Conservation (phyloP, 2,888 invertebrate genomes). For the Didymodactylos carnosus region DNA sequence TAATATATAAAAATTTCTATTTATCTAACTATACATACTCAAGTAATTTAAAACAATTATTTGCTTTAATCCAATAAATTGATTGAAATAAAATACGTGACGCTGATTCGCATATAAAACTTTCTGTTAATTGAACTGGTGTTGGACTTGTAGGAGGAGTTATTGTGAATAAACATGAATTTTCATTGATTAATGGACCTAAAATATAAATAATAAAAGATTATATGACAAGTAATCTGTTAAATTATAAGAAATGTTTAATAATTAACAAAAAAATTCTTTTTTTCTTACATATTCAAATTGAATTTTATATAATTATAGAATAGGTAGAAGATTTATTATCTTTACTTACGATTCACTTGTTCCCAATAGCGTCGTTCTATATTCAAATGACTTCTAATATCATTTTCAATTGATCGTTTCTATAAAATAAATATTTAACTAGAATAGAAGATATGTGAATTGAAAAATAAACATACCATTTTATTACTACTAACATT, state of each 20-base stretch:
- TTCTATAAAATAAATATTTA: too few species aligned
- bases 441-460: too few species aligned
- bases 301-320: too few species aligned
- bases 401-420: not conserved
- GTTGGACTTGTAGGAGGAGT: not conserved
- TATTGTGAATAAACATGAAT: not conserved
- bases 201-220: too few species aligned
- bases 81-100: constrained; percentile 12
- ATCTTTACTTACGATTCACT: not conserved
- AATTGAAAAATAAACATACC: too few species aligned
- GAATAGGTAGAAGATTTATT: too few species aligned
- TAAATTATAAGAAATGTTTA: too few species aligned
- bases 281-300: too few species aligned
- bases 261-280: too few species aligned
- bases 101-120: constrained; percentile 12
- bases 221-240: too few species aligned
- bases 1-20: not conserved
- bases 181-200: not conserved
- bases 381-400: not conserved
- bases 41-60: constrained; percentile 7
- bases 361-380: constrained; percentile 11
- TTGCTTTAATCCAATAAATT: constrained; percentile 13
- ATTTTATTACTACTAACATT: too few species aligned
- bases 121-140: not conserved
- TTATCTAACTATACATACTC: not conserved